Conservation (phyloP, 2,113 vertebrate genomes). For the Gallinago media region DNA sequence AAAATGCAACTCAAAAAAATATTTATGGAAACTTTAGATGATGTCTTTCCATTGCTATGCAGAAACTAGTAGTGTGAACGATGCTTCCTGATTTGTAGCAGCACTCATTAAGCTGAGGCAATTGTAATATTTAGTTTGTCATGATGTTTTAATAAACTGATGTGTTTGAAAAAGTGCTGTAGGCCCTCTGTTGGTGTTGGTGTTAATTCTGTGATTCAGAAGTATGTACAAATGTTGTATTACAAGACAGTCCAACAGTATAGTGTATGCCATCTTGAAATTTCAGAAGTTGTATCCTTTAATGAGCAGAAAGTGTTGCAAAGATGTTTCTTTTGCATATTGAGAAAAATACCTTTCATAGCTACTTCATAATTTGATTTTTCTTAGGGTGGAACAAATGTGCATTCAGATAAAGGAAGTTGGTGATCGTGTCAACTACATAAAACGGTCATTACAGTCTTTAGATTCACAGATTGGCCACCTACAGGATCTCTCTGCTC, state of each 20-base stretch:
- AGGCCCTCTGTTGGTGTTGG: not conserved
- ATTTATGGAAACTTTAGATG: not conserved
- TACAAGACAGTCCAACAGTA: not conserved
- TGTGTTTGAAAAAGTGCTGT: not conserved
- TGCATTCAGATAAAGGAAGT: constrained; percentile 97
- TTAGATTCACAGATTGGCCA: constrained; percentile 98
- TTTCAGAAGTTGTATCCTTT: not conserved
- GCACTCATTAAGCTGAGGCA: not conserved
- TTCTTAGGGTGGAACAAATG: constrained; percentile 93
- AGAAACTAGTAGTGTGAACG: not conserved
- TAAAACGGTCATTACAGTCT: constrained; percentile 95
- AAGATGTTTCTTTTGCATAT: not conserved
- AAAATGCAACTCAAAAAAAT: not conserved
- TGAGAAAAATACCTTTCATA: not conserved
- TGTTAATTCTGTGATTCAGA: not conserved
- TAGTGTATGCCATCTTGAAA: not conserved
- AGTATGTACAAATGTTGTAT: not conserved
- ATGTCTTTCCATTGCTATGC: not conserved
- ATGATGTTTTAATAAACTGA: not conserved
- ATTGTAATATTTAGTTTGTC: not conserved
- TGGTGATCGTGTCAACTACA: constrained; percentile 96
- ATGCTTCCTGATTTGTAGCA: not conserved
- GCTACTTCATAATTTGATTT: constrained; percentile 31
- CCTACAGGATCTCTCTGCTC: constrained; percentile 95
- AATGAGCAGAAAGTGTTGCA: not conserved